Conservation (phyloP, 2,113 vertebrate genomes). For the Pantherophis guttatus region DNA sequence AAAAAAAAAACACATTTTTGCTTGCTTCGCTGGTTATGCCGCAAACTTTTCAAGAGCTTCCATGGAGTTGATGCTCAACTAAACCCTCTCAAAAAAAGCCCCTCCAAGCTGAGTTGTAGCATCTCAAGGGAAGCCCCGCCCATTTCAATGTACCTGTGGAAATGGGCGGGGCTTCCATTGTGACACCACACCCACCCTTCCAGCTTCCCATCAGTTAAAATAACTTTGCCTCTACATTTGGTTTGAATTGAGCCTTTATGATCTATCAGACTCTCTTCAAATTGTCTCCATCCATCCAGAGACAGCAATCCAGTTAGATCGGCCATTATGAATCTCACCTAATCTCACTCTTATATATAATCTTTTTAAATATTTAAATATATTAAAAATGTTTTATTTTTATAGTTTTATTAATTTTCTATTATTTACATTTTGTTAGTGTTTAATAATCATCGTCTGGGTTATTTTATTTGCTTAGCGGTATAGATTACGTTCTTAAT, state of each 20-base stretch:
- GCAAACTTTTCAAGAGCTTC: neutral
- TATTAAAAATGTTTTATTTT: too few species aligned
- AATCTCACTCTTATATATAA: conserved; percentile 3
- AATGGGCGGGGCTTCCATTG: too few species aligned
- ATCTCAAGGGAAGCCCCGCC: too few species aligned
- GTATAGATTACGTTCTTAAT: too few species aligned
- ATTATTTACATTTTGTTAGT: too few species aligned
- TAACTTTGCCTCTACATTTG: conserved; percentile 7
- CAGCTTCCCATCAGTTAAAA: neutral
- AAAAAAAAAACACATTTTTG: accelerated
- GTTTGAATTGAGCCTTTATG: conserved; percentile 55
- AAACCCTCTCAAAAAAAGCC: neutral
- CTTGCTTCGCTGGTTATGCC: neutral
- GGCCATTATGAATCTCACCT: conserved; percentile 33
- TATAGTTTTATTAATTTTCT: too few species aligned
- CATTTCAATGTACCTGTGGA: too few species aligned
- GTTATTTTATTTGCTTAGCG: too few species aligned
- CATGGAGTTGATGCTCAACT: conserved; percentile 18
- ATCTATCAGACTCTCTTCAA: conserved; percentile 26
- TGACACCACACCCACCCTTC: too few species aligned
- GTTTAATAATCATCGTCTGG: too few species aligned
- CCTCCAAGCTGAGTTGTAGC: too few species aligned
- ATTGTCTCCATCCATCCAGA: conserved; percentile 27
- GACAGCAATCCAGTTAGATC: conserved; percentile 52
- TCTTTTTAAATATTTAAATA: too few species aligned